phyloP scores from a whole-genome alignment of 2,113 vertebrate species.

The Micronycteris hirsuta region DNA sequence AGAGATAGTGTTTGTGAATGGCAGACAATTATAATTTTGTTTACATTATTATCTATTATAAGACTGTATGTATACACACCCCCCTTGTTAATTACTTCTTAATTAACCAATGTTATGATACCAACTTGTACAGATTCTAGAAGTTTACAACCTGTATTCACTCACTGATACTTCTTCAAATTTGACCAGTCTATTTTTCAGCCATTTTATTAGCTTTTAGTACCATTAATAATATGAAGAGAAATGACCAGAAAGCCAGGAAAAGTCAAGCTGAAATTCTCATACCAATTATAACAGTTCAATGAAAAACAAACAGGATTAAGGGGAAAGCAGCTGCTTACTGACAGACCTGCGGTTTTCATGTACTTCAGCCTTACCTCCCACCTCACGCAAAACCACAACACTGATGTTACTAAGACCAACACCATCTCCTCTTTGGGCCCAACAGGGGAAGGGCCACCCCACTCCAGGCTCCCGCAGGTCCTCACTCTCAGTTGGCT shows the following conservation, averaged over 20 bases:
- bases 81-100: not conserved
- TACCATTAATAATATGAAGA: not conserved
- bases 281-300: not conserved
- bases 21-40: not conserved
- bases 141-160: not conserved
- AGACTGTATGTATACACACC: not conserved
- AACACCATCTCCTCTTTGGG: not conserved
- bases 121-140: not conserved
- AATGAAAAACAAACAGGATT: not conserved
- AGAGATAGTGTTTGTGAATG: not conserved
- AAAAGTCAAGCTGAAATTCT: constrained; percentile 7
- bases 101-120: not conserved
- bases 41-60: not conserved
- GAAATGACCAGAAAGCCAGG: not conserved
- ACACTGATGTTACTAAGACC: not conserved
- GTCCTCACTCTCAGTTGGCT: not conserved
- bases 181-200: not conserved
- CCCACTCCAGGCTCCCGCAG: not conserved
- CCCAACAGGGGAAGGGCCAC: not conserved
- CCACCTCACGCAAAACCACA: not conserved
- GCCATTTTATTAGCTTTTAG: not conserved
- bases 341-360: not conserved
- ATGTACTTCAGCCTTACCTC: not conserved
- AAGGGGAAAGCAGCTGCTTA: not conserved
- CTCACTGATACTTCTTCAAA: not conserved